Conservation (phyloP, 2,113 vertebrate genomes). For the Notiomystis cincta region DNA sequence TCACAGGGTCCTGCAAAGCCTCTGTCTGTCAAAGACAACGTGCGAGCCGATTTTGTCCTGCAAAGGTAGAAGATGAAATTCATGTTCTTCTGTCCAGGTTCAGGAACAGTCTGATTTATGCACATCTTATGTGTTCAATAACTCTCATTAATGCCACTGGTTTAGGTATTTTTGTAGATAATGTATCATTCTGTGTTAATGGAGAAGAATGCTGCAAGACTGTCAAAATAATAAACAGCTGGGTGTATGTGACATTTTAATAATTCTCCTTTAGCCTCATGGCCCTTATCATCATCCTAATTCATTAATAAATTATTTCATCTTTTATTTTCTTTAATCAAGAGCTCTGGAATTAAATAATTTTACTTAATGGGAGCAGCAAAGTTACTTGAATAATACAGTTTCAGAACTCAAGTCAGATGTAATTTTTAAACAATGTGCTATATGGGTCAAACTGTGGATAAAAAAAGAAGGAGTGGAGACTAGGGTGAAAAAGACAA, state of each 20-base stretch:
- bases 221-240: background rate
- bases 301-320: background rate
- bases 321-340: slow-evolving; percentile 37
- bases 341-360: background rate
- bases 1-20: background rate
- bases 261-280: background rate
- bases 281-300: background rate
- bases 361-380: background rate
- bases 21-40: background rate
- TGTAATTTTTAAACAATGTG: background rate
- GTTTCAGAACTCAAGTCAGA: background rate
- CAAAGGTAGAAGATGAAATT: background rate
- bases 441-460: background rate
- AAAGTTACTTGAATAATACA: background rate
- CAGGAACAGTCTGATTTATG: background rate
- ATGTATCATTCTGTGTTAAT: background rate
- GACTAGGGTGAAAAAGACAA: background rate
- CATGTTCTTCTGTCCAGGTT: background rate
- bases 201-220: background rate
- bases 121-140: background rate
- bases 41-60: background rate
- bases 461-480: background rate
- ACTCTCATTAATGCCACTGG: background rate
- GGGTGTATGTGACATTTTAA: background rate
- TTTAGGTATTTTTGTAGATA: background rate